Percentiles rank a stretch among this genome's conserved stretches.
These are phyloP conservation scores for Parapsyche elsis DNA, from an alignment of 1,140 invertebrate genomes.

Conservation along the genomic window DNA sequence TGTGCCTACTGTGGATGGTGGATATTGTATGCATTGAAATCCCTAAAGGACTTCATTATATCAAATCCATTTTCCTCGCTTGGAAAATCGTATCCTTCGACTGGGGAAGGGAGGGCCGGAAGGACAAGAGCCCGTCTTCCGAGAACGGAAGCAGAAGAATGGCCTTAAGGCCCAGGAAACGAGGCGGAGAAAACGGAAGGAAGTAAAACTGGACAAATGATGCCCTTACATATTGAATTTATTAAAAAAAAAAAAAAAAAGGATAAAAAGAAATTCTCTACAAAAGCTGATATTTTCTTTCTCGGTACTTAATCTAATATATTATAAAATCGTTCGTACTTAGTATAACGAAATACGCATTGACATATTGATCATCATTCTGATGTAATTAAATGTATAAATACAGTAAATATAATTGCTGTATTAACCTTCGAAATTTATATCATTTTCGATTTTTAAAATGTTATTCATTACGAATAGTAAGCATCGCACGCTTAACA, in stretches of 20 bases:
- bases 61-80: constrained; percentile 39
- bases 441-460: too few species aligned
- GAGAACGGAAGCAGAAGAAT: constrained; percentile 33
- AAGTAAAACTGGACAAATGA: constrained; percentile 43
- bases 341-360: too few species aligned
- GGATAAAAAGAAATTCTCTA: background rate
- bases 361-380: too few species aligned
- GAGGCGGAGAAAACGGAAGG: constrained; percentile 31
- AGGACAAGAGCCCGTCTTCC: constrained; percentile 31
- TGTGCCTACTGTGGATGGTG: too few species aligned
- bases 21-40: too few species aligned
- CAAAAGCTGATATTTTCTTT: background rate
- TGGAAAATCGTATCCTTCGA: constrained; percentile 28
- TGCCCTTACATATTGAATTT: constrained; percentile 39
- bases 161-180: constrained; percentile 6
- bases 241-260: background rate
- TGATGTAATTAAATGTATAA: too few species aligned
- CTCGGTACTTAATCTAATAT: background rate
- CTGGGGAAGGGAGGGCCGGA: constrained; percentile 15
- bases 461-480: too few species aligned
- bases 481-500: too few species aligned
- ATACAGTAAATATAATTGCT: too few species aligned
- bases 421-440: too few species aligned
- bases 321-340: too few species aligned
- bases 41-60: constrained; percentile 35